Evolutionary conservation across 2,888 invertebrate genomes (phyloP).

Genomic region (Drosophila hamatofila): DNA sequence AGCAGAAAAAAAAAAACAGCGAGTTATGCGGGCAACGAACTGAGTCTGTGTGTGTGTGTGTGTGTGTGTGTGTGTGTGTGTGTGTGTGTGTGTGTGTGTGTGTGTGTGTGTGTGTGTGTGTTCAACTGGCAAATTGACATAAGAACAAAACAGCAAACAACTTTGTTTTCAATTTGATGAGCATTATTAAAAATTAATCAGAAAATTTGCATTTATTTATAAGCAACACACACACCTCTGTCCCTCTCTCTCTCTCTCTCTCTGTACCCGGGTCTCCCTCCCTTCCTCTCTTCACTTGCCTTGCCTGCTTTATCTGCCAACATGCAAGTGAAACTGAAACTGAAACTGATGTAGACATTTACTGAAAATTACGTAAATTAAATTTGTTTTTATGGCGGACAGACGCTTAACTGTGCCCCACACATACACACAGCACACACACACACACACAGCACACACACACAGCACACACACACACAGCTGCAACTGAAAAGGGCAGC

Average conservation of each 20-base stretch:
- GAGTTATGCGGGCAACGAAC: background rate
- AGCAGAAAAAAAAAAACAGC: constrained; percentile 5
- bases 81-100: background rate
- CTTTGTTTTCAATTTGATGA: constrained; percentile 66
- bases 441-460: constrained; percentile 7
- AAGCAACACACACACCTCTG: constrained; percentile 8
- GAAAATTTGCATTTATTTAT: constrained; percentile 72
- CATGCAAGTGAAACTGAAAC: constrained; percentile 69
- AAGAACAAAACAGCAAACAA: constrained; percentile 28
- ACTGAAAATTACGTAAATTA: constrained; percentile 81
- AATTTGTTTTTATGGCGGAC: constrained; percentile 78
- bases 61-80: background rate
- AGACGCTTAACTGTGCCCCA: constrained; percentile 64
- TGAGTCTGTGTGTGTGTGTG: background rate
- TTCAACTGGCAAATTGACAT: constrained; percentile 47
- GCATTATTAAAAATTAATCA: constrained; percentile 81
- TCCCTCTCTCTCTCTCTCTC: background rate
- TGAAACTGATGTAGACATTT: constrained; percentile 82
- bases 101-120: constrained; percentile 2
- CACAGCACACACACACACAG: constrained; percentile 16
- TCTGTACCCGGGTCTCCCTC: background rate
- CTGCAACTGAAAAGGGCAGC: constrained; percentile 55
- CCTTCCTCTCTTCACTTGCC: background rate
- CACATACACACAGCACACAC: constrained; percentile 20
- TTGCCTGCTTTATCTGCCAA: background rate